Conservation (phyloP, 2,113 vertebrate species). For the Cyphomyrus discorhynchus region DNA sequence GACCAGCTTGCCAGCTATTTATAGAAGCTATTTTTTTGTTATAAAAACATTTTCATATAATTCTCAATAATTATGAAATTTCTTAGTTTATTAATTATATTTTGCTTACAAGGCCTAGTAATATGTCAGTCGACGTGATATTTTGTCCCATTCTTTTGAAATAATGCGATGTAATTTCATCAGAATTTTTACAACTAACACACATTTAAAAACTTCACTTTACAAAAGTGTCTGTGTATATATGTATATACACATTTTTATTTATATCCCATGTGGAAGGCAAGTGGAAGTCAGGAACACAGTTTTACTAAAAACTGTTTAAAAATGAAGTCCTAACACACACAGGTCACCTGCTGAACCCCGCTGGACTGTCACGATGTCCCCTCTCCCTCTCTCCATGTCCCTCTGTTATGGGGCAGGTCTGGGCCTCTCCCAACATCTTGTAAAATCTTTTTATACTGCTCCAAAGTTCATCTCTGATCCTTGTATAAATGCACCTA, state of each 20-base stretch:
- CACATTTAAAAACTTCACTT: not conserved
- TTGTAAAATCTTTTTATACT: not conserved
- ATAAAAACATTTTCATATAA: not conserved
- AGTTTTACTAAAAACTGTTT: not conserved
- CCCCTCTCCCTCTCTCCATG: not conserved
- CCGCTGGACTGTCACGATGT: not conserved
- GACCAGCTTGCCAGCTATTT: not conserved
- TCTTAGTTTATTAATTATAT: not conserved
- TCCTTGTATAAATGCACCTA: not conserved
- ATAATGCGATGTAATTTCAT: not conserved
- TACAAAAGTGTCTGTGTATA: not conserved
- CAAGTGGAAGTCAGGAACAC: not conserved
- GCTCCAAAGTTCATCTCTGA: not conserved
- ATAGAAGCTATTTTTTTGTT: not conserved
- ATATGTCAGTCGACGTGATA: not conserved
- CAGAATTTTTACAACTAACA: not conserved
- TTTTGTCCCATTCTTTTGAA: not conserved
- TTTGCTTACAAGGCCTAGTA: not conserved
- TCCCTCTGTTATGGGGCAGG: not conserved
- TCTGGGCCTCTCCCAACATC: not conserved
- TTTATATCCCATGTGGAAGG: not conserved
- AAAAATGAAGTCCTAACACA: not conserved
- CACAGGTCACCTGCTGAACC: not conserved
- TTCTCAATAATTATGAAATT: not conserved
- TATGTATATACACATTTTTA: not conserved